phyloP scores from a whole-genome alignment of 2,113 vertebrate genomes.

The Petroica traversi region DNA sequence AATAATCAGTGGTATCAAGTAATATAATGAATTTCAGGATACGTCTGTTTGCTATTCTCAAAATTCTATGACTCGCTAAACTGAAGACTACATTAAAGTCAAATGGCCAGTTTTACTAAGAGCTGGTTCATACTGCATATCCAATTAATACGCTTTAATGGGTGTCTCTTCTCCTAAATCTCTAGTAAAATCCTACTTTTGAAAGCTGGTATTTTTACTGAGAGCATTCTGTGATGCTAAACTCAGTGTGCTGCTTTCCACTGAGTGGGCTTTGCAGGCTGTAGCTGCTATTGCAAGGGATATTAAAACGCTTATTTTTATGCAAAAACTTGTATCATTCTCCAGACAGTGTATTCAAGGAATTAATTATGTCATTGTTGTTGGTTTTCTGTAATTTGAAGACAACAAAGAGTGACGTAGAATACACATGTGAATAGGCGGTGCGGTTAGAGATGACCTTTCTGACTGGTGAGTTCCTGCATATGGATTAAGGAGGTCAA shows the following conservation, averaged over 20 bases:
- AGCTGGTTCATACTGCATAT: neutral
- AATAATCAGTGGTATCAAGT: neutral
- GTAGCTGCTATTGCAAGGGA: neutral
- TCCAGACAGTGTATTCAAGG: neutral
- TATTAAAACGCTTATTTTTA: neutral
- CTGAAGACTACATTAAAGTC: neutral
- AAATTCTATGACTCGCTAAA: neutral
- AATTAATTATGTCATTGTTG: neutral
- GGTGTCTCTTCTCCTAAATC: neutral
- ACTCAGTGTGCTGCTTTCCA: neutral
- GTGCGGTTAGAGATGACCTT: constrained; percentile 32
- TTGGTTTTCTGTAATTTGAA: constrained; percentile 11
- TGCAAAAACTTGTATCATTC: neutral
- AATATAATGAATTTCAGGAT: neutral
- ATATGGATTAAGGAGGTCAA: constrained; percentile 26
- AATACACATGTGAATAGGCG: constrained; percentile 37
- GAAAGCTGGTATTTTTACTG: neutral
- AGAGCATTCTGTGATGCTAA: neutral
- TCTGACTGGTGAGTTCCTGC: constrained; percentile 28
- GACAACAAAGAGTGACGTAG: constrained; percentile 14
- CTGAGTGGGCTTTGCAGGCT: neutral
- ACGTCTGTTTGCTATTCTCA: neutral
- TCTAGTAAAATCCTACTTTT: neutral
- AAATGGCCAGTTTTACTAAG: neutral
- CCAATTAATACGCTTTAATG: neutral